Percentiles rank a stretch among this genome's conserved stretches.
Conservation (phyloP, 37 sponge, comb jelly and placozoan species). For the Bolinopsis microptera region DNA sequence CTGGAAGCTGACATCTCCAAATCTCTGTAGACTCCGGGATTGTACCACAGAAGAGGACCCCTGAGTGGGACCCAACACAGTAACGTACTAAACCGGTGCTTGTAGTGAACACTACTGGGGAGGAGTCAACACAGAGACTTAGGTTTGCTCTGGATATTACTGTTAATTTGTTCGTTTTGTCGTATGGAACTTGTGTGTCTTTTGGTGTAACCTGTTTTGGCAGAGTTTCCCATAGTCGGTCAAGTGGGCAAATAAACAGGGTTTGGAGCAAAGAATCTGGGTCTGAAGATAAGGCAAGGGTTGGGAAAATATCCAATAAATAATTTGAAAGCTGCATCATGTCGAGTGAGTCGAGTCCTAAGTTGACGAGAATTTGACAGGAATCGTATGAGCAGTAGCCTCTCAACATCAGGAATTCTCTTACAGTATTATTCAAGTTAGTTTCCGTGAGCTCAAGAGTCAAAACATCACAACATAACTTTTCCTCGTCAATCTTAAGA, state of each 20-base stretch:
- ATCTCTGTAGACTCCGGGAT: constrained; percentile 9
- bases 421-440: not conserved
- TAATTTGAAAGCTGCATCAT: not conserved
- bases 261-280: not conserved
- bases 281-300: not conserved
- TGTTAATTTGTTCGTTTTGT: not conserved
- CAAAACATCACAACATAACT: not conserved
- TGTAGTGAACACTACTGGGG: not conserved
- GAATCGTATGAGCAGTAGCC: not conserved
- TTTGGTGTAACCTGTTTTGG: not conserved
- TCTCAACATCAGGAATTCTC: not conserved
- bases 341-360: constrained; percentile 37
- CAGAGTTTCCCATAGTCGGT: not conserved
- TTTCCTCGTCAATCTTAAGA: not conserved
- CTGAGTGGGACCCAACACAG: constrained; percentile 59
- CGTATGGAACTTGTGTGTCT: not conserved
- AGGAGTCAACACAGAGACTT: constrained; percentile 26
- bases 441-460: not conserved
- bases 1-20: not conserved
- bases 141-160: not conserved
- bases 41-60: constrained; percentile 29
- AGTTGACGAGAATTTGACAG: not conserved
- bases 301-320: not conserved
- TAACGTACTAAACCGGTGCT: not conserved
- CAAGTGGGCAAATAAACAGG: not conserved